These are phyloP conservation scores for Drosophila nigromelanica DNA, from an alignment of 1,140 invertebrate genomes.

Conservation along the genomic window DNA sequence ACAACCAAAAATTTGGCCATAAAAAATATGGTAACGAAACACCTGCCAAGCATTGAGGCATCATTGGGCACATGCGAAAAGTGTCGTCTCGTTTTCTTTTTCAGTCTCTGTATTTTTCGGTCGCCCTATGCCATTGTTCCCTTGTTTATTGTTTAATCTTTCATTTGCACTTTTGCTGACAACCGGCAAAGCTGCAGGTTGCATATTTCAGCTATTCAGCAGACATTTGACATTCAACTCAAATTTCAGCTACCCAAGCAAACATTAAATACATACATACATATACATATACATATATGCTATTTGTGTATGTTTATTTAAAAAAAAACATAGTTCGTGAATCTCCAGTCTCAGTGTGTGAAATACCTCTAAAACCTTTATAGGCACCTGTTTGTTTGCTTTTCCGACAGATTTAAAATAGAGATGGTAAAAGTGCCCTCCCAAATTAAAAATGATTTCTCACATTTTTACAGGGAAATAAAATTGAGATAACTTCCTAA, in stretches of 20 bases:
- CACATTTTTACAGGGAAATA: too few species aligned
- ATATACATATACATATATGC: neutral
- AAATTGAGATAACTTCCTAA: too few species aligned
- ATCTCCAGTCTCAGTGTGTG: neutral
- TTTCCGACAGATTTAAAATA: too few species aligned
- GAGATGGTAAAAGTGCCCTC: too few species aligned
- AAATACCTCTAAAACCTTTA: neutral
- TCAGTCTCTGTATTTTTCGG: neutral
- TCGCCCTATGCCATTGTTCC: constrained; percentile 37
- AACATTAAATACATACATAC: constrained; percentile 4
- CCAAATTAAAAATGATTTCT: too few species aligned
- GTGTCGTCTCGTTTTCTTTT: constrained; percentile 42
- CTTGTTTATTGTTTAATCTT: constrained; percentile 69
- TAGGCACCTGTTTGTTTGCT: neutral
- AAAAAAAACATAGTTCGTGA: neutral
- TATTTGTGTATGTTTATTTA: neutral
- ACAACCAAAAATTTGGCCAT: constrained; percentile 63
- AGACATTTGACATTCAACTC: constrained; percentile 44
- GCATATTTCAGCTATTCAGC: constrained; percentile 38
- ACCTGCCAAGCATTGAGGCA: constrained; percentile 53
- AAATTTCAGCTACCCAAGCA: constrained; percentile 52
- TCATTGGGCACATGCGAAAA: constrained; percentile 53
- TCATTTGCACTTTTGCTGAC: constrained; percentile 63
- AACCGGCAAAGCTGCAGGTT: constrained; percentile 24
- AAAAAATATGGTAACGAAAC: constrained; percentile 75